Evolutionary conservation across 2,888 invertebrate species (phyloP).

Genomic region (Tinea semifulvella): DNA sequence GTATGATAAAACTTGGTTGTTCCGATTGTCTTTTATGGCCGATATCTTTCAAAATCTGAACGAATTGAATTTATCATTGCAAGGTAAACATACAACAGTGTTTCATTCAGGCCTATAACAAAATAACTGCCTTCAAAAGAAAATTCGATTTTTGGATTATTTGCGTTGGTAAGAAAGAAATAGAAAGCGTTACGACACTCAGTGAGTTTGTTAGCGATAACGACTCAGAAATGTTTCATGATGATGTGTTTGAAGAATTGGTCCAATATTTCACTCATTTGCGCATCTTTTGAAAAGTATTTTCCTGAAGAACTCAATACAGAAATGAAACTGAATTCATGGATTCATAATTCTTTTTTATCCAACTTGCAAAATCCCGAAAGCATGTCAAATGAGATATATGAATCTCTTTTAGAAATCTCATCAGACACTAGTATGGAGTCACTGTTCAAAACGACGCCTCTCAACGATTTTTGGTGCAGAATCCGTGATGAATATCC

Average conservation of each 20-base stretch:
- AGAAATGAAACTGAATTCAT: constrained; percentile 26
- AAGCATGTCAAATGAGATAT: constrained; percentile 24
- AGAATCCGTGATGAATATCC: constrained; percentile 25
- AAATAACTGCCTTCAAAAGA: constrained; percentile 25
- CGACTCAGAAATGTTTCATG: constrained; percentile 22
- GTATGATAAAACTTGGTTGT: constrained; percentile 21
- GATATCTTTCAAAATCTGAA: constrained; percentile 23
- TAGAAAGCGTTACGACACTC: constrained; percentile 25
- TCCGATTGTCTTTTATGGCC: constrained; percentile 22
- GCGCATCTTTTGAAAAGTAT: constrained; percentile 25
- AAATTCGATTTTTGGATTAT: constrained; percentile 26
- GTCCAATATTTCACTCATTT: constrained; percentile 19
- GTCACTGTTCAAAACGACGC: constrained; percentile 26
- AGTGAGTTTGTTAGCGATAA: constrained; percentile 26
- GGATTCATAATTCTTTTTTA: constrained; percentile 25
- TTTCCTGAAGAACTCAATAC: constrained; percentile 26
- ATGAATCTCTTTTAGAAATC: constrained; percentile 21
- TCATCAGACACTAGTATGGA: constrained; percentile 27
- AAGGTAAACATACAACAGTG: constrained; percentile 26
- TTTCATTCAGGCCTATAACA: constrained; percentile 24
- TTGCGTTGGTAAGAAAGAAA: constrained; percentile 22
- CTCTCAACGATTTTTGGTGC: constrained; percentile 28
- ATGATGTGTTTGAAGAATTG: constrained; percentile 24
- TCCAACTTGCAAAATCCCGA: constrained; percentile 25
- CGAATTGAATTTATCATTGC: constrained; percentile 24